Evolutionary conservation across 2,888 invertebrate genomes (phyloP).

Genomic region (Drosophila mimica): DNA sequence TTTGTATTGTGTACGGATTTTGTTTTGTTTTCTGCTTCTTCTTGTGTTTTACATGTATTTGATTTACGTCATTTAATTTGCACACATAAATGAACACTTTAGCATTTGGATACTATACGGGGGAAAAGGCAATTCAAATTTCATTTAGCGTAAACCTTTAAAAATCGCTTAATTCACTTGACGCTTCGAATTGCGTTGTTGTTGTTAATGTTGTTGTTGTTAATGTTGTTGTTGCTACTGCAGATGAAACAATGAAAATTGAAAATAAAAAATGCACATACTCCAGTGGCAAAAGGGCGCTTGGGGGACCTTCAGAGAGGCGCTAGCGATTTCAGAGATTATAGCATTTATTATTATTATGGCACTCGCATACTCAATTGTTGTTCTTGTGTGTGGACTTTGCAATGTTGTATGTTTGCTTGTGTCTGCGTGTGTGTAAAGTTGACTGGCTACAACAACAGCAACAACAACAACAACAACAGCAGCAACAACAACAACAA

Average conservation of each 20-base stretch:
- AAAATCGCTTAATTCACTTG: constrained; percentile 81
- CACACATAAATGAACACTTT: constrained; percentile 71
- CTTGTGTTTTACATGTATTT: constrained; percentile 62
- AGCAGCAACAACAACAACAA: constrained; percentile 28
- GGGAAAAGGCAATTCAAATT: constrained; percentile 72
- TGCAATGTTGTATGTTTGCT: constrained; percentile 34
- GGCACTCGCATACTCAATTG: constrained; percentile 49
- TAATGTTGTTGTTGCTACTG: constrained; percentile 45
- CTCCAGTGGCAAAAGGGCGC: constrained; percentile 11
- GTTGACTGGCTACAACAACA: constrained; percentile 32
- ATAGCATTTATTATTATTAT: constrained; percentile 81
- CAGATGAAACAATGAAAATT: constrained; percentile 75
- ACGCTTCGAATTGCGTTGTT: constrained; percentile 66
- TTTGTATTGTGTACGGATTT: constrained; percentile 11
- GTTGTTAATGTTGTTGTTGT: constrained; percentile 29
- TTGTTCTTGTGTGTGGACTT: constrained; percentile 24
- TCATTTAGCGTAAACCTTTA: constrained; percentile 80
- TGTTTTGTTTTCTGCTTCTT: not conserved
- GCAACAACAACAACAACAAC: constrained; percentile 32
- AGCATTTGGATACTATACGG: constrained; percentile 19
- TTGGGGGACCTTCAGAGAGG: constrained; percentile 25
- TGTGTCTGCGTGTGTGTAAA: constrained; percentile 7
- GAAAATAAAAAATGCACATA: constrained; percentile 74
- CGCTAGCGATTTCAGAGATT: constrained; percentile 66
- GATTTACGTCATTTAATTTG: constrained; percentile 80